Conservation (phyloP, 2,797 vertebrate species). For the Scyliorhinus canicula region DNA sequence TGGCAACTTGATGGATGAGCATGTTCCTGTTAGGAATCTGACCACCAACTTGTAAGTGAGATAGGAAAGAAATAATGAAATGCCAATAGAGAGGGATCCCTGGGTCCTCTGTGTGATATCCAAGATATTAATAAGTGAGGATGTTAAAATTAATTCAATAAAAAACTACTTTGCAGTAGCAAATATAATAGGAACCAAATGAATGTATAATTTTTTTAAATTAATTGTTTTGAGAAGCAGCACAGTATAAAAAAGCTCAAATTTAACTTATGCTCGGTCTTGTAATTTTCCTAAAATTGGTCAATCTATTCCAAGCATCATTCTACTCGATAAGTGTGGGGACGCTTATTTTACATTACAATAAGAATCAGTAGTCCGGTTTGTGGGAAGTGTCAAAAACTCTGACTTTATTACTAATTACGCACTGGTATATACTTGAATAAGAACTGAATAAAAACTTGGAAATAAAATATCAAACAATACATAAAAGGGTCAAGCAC, state of each 20-base stretch:
- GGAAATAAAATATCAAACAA: too few relatives aligned
- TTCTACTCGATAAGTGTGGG: too few relatives aligned
- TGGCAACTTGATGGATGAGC: not conserved
- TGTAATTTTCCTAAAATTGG: not conserved
- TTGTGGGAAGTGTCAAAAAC: too few relatives aligned
- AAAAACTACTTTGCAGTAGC: not conserved
- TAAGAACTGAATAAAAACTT: too few relatives aligned
- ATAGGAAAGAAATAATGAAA: not conserved
- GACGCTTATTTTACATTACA: too few relatives aligned
- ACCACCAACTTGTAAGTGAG: not conserved
- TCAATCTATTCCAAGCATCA: not conserved
- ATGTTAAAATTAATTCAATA: not conserved
- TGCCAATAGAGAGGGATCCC: not conserved
- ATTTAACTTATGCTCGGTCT: not conserved
- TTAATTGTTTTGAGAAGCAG: not conserved
- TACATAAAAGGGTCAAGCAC: too few relatives aligned
- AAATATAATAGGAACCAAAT: not conserved
- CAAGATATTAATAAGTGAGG: not conserved
- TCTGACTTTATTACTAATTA: too few relatives aligned
- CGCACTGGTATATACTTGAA: too few relatives aligned
- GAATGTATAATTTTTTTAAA: not conserved
- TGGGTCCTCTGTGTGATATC: not conserved
- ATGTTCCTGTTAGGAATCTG: not conserved
- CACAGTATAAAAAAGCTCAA: not conserved
- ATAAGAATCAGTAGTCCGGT: too few relatives aligned